Conservation (phyloP, 2,113 vertebrate genomes). For the Probosciger aterrimus region DNA sequence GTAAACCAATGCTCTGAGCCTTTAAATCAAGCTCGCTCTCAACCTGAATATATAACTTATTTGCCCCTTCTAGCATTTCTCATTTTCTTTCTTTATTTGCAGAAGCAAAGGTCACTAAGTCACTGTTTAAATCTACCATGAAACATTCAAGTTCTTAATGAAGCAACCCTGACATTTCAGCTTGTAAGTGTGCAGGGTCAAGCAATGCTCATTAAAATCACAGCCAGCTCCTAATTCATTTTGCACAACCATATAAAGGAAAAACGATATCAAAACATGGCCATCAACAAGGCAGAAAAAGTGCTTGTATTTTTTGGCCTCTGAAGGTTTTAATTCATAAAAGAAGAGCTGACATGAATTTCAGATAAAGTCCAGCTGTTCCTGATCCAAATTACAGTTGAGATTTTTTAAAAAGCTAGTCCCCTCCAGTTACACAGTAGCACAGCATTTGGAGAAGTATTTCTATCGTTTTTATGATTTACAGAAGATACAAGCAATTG, state of each 20-base stretch:
- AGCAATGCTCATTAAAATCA: background rate
- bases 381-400: background rate
- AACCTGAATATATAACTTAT: background rate
- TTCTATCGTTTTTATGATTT: background rate
- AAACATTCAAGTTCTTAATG: background rate
- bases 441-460: background rate
- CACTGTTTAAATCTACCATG: background rate
- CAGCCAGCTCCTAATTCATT: background rate
- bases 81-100: background rate
- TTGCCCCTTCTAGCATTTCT: background rate
- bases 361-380: background rate
- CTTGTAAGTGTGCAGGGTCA: background rate
- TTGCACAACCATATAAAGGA: background rate
- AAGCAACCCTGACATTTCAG: background rate
- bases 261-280: background rate
- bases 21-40: background rate
- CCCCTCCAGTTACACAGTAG: background rate
- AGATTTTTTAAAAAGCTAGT: background rate
- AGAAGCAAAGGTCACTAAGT: slow-evolving; percentile 10
- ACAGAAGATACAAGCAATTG: background rate
- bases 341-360: background rate
- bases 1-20: background rate
- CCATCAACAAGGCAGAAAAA: background rate
- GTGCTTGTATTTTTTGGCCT: background rate
- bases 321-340: background rate